These are phyloP conservation scores for Psilopsiagon aymara DNA, from an alignment of 2,113 vertebrate species.

Conservation along the genomic window DNA sequence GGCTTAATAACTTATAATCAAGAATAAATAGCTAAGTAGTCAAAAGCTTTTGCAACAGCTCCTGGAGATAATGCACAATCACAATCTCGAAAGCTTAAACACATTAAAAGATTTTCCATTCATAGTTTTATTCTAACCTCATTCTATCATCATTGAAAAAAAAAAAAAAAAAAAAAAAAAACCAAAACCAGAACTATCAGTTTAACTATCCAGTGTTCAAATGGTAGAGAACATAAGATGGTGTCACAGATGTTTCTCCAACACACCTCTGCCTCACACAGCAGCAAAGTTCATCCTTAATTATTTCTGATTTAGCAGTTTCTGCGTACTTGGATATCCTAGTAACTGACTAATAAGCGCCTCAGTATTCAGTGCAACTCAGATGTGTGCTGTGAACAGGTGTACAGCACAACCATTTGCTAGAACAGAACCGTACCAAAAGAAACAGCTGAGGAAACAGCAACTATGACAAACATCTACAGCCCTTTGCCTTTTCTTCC, in stretches of 20 bases:
- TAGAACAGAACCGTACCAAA: not conserved
- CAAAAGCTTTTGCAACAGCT: not conserved
- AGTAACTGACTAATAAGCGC: not conserved
- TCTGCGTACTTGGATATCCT: not conserved
- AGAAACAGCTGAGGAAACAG: not conserved
- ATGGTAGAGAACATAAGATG: not conserved
- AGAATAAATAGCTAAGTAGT: not conserved
- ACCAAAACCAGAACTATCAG: not conserved
- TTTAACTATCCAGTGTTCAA: not conserved
- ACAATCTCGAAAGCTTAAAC: not conserved
- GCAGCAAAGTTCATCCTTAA: not conserved
- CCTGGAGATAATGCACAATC: not conserved
- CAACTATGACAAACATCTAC: not conserved
- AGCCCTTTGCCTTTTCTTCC: not conserved
- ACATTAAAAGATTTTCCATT: not conserved
- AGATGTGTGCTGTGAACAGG: not conserved
- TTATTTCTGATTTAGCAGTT: not conserved
- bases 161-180: not conserved
- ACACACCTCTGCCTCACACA: not conserved
- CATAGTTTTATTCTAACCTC: not conserved
- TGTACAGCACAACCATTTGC: not conserved
- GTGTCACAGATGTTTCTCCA: not conserved
- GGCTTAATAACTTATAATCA: not conserved
- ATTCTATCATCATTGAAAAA: not conserved
- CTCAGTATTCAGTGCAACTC: not conserved